A percentile compares a stretch with the other conserved stretches of the same genome.
These are phyloP conservation scores for Sycobia sp. DNA, from an alignment of 1,140 invertebrate genomes.

Conservation along the genomic window DNA sequence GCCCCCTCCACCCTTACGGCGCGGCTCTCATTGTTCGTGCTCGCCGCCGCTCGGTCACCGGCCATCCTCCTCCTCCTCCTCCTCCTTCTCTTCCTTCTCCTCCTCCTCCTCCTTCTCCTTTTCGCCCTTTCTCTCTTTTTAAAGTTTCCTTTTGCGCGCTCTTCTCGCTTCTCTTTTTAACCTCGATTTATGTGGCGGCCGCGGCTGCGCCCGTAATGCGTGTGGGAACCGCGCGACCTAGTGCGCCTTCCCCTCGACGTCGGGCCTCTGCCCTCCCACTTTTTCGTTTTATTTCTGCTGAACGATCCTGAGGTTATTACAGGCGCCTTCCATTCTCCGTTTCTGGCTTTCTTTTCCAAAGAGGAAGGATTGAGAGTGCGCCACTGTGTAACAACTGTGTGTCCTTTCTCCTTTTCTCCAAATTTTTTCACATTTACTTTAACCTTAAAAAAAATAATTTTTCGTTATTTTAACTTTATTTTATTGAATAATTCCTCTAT, in stretches of 20 bases:
- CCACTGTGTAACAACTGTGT: too few relatives aligned
- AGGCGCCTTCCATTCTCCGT: neutral
- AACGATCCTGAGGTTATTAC: conserved; percentile 4
- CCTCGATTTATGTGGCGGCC: conserved; percentile 30
- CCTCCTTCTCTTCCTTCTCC: neutral
- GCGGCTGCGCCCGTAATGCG: neutral
- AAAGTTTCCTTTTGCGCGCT: neutral
- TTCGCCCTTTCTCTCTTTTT: conserved; percentile 21
- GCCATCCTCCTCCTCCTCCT: conserved; percentile 42
- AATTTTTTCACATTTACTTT: neutral
- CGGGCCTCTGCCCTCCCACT: neutral
- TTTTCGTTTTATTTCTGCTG: neutral
- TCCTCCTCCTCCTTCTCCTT: neutral
- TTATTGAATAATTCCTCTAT: too few relatives aligned
- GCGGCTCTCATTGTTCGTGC: conserved; percentile 50
- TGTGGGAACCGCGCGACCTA: conserved; percentile 22
- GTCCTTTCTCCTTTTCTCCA: neutral
- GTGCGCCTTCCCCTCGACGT: conserved; percentile 34
- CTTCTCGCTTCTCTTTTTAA: conserved; percentile 20
- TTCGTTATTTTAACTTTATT: too few relatives aligned
- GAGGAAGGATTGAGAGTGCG: neutral
- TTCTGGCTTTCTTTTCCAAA: neutral
- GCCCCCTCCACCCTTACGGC: conserved; percentile 42
- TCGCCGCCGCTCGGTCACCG: conserved; percentile 43
- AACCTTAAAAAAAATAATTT: conserved; percentile 23